A percentile compares a stretch with the other conserved stretches of the same genome.
phyloP scores from a whole-genome alignment of 2,888 invertebrate species.

The Pelosia muscerda region DNA sequence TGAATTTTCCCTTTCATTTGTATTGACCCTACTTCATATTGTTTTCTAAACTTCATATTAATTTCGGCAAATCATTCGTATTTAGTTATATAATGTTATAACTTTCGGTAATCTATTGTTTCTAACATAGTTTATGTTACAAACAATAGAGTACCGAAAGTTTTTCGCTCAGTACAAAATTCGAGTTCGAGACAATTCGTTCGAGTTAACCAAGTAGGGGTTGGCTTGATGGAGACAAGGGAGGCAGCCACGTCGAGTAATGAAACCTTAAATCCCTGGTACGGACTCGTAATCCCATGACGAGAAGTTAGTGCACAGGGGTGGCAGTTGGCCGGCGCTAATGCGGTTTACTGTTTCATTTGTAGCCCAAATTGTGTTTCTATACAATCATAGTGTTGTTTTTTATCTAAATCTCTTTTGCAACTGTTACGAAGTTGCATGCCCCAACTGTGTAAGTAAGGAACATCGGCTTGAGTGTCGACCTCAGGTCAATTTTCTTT shows the following conservation, averaged over 20 bases:
- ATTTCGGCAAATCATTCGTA: no score
- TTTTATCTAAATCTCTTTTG: conserved; percentile 70
- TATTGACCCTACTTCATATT: no score
- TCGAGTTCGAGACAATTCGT: conserved; percentile 12
- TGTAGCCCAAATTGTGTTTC: conserved; percentile 81
- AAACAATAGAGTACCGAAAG: no score
- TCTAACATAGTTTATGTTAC: no score
- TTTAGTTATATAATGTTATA: no score
- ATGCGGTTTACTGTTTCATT: conserved; percentile 85
- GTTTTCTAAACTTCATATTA: no score
- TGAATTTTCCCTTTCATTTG: no score
- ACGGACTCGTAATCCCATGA: conserved; percentile 85
- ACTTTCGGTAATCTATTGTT: no score
- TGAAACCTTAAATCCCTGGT: conserved; percentile 87
- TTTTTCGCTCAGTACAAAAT: background rate
- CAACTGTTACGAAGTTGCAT: conserved; percentile 40
- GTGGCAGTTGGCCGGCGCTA: conserved; percentile 84
- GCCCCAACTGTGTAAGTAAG: background rate
- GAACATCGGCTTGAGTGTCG: background rate
- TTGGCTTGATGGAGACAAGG: conserved; percentile 46
- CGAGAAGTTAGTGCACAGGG: conserved; percentile 76
- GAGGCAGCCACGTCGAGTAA: conserved; percentile 72
- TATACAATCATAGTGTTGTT: conserved; percentile 72
- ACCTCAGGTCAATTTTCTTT: background rate
- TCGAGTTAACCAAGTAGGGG: conserved; percentile 51